Conservation (phyloP, 2,888 invertebrate genomes). For the Malachius bipustulatus region DNA sequence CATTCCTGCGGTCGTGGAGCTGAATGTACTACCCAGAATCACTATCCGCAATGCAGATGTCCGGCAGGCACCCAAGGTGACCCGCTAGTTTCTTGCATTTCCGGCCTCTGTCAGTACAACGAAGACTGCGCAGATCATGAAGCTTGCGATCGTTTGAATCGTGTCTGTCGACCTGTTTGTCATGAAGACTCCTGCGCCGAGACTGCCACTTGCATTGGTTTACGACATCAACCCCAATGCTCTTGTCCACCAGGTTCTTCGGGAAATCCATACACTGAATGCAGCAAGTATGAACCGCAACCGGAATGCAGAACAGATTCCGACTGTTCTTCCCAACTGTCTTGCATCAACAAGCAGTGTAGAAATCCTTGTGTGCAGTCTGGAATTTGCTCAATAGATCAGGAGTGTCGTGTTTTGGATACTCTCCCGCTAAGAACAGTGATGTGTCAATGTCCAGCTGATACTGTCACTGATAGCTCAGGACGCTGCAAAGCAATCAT, state of each 20-base stretch:
- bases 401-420: constrained; percentile 68
- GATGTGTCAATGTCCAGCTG: constrained; percentile 76
- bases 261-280: constrained; percentile 70
- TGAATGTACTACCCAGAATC: constrained; percentile 60
- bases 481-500: constrained; percentile 51
- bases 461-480: constrained; percentile 60
- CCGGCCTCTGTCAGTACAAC: constrained; percentile 75
- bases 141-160: constrained; percentile 71
- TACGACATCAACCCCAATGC: constrained; percentile 67
- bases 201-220: constrained; percentile 63
- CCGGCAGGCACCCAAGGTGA: constrained; percentile 78
- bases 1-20: constrained; percentile 70
- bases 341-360: constrained; percentile 67
- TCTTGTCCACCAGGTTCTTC: constrained; percentile 59
- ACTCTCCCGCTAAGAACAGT: constrained; percentile 71
- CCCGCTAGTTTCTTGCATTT: constrained; percentile 68
- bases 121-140: constrained; percentile 80
- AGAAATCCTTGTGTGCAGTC: constrained; percentile 63
- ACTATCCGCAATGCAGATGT: constrained; percentile 70
- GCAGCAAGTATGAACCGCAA: constrained; percentile 34
- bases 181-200: constrained; percentile 70
- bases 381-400: constrained; percentile 63
- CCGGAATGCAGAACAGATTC: constrained; percentile 63
- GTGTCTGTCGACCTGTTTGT: constrained; percentile 72
- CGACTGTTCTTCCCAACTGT: constrained; percentile 62